Conservation (phyloP, 2,888 invertebrate genomes). For the Dolichopus griseipennis region DNA sequence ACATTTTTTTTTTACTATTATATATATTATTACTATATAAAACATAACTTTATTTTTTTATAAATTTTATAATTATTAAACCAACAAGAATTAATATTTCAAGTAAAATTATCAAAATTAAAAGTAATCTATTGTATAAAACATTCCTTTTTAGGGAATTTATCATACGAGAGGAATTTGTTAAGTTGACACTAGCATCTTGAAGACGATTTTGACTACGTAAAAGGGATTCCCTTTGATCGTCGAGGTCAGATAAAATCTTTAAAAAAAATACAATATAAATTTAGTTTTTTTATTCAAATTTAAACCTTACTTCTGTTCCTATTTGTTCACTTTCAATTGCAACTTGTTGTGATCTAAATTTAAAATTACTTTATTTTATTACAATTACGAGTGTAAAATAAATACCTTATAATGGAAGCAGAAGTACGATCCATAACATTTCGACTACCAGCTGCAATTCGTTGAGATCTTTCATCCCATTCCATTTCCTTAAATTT, state of each 20-base stretch:
- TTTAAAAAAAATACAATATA: slow-evolving; percentile 20
- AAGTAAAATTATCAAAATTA: slow-evolving; percentile 62
- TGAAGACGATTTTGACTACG: slow-evolving; percentile 57
- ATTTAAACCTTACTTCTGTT: slow-evolving; percentile 47
- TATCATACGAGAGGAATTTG: slow-evolving; percentile 55
- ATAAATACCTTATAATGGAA: slow-evolving; percentile 50
- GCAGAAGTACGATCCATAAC: slow-evolving; percentile 48
- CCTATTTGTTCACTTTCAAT: slow-evolving; percentile 74
- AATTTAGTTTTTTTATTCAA: neutral
- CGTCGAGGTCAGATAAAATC: slow-evolving; percentile 65
- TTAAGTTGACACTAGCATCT: slow-evolving; percentile 62
- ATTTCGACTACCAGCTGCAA: slow-evolving; percentile 35
- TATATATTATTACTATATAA: too few species aligned
- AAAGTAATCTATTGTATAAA: slow-evolving; percentile 64
- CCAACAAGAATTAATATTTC: slow-evolving; percentile 58
- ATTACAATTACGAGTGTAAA: neutral
- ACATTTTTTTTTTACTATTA: neutral
- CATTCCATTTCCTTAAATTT: slow-evolving; percentile 20
- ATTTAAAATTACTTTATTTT: slow-evolving; percentile 33
- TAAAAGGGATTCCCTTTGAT: slow-evolving; percentile 64
- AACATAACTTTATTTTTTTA: slow-evolving; percentile 29
- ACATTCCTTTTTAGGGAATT: slow-evolving; percentile 59
- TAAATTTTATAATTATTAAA: slow-evolving; percentile 56
- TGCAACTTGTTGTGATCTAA: slow-evolving; percentile 63
- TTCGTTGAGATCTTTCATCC: slow-evolving; percentile 45